Conservation (phyloP, 2,113 vertebrate genomes). For the Mugil cephalus region DNA sequence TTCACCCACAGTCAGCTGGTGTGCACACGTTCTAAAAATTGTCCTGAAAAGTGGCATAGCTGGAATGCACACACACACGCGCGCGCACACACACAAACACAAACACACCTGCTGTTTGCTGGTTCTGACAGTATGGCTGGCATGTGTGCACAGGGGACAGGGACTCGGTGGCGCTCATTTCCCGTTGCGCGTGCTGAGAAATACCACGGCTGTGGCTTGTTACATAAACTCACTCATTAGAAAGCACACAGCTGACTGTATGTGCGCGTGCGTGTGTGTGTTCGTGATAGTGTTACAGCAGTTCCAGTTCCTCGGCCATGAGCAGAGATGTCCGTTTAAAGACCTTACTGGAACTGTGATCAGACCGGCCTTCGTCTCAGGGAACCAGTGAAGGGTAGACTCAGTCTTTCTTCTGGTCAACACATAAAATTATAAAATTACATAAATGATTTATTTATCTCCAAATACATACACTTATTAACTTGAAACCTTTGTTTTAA, state of each 20-base stretch:
- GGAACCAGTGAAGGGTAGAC: conserved; percentile 30
- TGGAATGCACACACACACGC: conserved; percentile 7
- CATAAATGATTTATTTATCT: too few species aligned
- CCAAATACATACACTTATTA: neutral
- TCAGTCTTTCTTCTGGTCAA: conserved; percentile 10
- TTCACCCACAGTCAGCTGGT: conserved; percentile 44
- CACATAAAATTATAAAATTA: neutral
- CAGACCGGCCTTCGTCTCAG: conserved; percentile 6
- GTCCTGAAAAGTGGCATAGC: conserved; percentile 26
- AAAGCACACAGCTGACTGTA: conserved; percentile 73
- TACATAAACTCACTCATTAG: conserved; percentile 73
- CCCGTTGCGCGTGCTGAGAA: conserved; percentile 51
- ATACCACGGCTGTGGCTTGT: conserved; percentile 62
- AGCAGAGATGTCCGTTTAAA: conserved; percentile 43
- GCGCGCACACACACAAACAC: conserved; percentile 14
- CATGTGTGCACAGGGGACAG: conserved; percentile 49
- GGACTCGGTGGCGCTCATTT: conserved; percentile 70
- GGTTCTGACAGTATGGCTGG: conserved; percentile 57
- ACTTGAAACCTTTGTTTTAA: neutral
- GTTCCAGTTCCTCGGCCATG: conserved; percentile 51
- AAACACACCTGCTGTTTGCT: conserved; percentile 71
- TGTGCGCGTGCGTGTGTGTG: conserved; percentile 21
- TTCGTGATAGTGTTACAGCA: conserved; percentile 62
- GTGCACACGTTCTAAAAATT: conserved; percentile 33
- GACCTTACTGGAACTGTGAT: conserved; percentile 62